phyloP scores from a whole-genome alignment of 2,113 vertebrate genomes.

The Clupea harengus region DNA sequence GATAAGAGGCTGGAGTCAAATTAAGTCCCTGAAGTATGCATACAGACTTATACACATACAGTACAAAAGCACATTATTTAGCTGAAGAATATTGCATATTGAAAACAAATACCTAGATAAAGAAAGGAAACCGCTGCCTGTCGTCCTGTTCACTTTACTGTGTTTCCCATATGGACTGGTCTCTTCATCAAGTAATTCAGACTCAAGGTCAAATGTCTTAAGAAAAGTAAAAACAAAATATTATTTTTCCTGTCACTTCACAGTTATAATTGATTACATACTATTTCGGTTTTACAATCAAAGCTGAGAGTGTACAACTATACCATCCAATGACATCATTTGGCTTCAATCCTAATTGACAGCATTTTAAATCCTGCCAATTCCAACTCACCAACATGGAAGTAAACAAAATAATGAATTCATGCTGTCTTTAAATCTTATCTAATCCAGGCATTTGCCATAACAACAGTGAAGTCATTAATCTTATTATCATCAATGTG shows the following conservation, averaged over 20 bases:
- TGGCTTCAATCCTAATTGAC: background rate
- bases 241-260: background rate
- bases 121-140: conserved; percentile 42
- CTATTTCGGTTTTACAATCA: background rate
- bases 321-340: background rate
- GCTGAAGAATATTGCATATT: background rate
- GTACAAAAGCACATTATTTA: background rate
- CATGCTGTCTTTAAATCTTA: background rate
- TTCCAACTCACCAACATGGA: background rate
- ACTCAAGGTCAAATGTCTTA: conserved; percentile 59
- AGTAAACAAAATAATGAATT: background rate
- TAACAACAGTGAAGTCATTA: background rate
- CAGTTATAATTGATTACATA: background rate
- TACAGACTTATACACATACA: background rate
- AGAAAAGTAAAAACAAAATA: background rate
- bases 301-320: background rate
- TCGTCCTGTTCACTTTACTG: conserved; percentile 38
- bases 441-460: background rate
- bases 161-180: conserved; percentile 50
- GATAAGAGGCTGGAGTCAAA: background rate
- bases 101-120: conserved; percentile 67
- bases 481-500: background rate
- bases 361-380: background rate
- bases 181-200: conserved; percentile 58
- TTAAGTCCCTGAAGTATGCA: background rate